phyloP scores from a whole-genome alignment of 2,888 invertebrate genomes.

The Colletes collaris region DNA sequence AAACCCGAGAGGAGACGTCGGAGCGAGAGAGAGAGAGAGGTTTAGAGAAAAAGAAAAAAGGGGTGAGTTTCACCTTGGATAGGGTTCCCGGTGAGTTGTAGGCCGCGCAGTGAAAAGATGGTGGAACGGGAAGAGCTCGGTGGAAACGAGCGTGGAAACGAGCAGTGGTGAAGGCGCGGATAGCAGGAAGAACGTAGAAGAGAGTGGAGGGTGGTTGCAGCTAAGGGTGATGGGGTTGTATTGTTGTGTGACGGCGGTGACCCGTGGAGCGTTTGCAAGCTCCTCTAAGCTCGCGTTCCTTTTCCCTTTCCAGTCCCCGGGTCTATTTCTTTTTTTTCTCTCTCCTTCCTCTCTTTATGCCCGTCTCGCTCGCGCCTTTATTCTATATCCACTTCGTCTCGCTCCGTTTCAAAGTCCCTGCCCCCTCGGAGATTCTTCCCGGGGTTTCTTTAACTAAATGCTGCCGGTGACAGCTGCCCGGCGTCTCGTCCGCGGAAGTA shows the following conservation, averaged over 20 bases:
- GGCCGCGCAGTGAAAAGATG: constrained; percentile 66
- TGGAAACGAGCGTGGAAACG: constrained; percentile 69
- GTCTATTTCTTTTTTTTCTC: constrained; percentile 10
- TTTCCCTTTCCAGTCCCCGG: constrained; percentile 36
- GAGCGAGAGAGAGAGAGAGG: neutral
- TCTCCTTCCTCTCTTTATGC: constrained; percentile 22
- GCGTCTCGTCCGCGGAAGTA: constrained; percentile 31
- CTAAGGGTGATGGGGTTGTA: constrained; percentile 71
- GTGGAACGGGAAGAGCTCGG: constrained; percentile 51
- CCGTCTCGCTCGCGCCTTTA: constrained; percentile 25
- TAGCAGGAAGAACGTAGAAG: constrained; percentile 42
- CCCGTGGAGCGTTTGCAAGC: constrained; percentile 75
- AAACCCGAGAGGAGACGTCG: constrained; percentile 10
- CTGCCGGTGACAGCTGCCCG: constrained; percentile 73
- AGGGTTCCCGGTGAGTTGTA: constrained; percentile 59
- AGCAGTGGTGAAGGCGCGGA: constrained; percentile 61
- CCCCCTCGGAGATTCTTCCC: constrained; percentile 26
- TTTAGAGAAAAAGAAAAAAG: constrained; percentile 11
- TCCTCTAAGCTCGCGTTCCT: constrained; percentile 67
- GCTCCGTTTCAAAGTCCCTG: constrained; percentile 41
- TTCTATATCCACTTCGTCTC: constrained; percentile 46
- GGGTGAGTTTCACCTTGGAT: constrained; percentile 64
- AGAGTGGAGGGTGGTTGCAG: constrained; percentile 30
- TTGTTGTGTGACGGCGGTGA: constrained; percentile 78
- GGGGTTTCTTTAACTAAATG: constrained; percentile 70